A percentile compares a stretch with the other conserved stretches of the same genome.
These are phyloP conservation scores for Leucosticte australis DNA, from an alignment of 2,113 vertebrate genomes.

Conservation along the genomic window DNA sequence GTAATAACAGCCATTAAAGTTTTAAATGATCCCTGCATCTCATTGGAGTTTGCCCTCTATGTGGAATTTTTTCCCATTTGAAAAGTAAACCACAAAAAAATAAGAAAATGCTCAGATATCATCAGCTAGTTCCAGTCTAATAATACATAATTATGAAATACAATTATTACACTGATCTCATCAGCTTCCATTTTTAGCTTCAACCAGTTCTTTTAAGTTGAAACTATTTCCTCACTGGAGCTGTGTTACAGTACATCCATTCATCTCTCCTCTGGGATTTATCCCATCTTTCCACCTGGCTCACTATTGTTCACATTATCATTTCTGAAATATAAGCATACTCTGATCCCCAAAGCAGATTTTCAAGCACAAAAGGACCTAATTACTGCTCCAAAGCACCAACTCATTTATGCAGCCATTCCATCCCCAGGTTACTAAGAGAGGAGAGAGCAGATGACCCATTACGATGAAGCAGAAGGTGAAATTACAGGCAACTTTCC, in stretches of 20 bases:
- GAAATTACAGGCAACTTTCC: background rate
- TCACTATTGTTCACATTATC: background rate
- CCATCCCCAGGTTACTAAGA: background rate
- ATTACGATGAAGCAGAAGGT: background rate
- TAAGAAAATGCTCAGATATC: background rate
- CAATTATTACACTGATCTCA: background rate
- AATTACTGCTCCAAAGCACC: background rate
- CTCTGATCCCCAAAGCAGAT: background rate
- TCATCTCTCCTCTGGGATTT: background rate
- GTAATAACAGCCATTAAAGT: background rate
- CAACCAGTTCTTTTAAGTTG: background rate
- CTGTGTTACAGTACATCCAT: background rate
- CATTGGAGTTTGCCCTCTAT: background rate
- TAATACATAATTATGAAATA: background rate
- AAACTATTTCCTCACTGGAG: background rate
- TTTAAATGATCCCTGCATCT: background rate
- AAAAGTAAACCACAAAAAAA: background rate
- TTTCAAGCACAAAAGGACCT: background rate
- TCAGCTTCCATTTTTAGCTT: background rate
- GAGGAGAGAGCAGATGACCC: background rate
- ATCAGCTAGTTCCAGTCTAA: background rate
- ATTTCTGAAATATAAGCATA: background rate
- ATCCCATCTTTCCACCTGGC: background rate
- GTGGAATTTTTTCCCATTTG: background rate
- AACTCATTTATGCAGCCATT: background rate